Percentiles rank a stretch among this genome's conserved stretches.
Evolutionary conservation across 2,113 vertebrate species (phyloP).

Genomic region (Carettochelys insculpta): DNA sequence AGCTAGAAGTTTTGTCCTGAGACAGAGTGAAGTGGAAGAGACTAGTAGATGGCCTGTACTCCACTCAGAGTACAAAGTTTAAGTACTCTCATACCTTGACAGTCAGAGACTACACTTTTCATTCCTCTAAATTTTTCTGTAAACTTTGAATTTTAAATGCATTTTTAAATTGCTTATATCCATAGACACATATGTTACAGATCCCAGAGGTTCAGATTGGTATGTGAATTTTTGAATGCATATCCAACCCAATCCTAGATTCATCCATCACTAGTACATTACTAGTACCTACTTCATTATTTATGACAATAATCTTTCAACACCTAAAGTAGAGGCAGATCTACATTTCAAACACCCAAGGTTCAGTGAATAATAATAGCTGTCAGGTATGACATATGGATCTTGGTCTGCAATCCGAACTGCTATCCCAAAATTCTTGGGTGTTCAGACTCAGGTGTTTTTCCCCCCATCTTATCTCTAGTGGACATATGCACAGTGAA

Average conservation of each 20-base stretch:
- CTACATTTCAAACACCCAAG: neutral
- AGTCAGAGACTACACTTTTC: neutral
- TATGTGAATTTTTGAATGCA: neutral
- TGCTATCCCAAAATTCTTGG: neutral
- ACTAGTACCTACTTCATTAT: neutral
- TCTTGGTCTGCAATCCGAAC: neutral
- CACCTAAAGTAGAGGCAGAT: neutral
- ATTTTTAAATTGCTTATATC: neutral
- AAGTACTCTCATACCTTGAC: neutral
- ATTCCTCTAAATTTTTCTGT: neutral
- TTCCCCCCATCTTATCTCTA: neutral
- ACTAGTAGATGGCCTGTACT: no score
- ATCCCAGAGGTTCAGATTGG: neutral
- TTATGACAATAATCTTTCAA: neutral
- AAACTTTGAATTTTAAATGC: neutral
- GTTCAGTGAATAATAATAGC: neutral
- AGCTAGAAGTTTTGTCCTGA: no score
- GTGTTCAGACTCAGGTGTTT: neutral
- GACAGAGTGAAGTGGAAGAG: no score
- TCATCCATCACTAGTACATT: neutral
- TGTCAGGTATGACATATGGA: neutral
- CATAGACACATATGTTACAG: neutral
- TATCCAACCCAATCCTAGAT: neutral
- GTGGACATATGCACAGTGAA: neutral
- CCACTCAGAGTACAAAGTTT: no score